Percentiles rank a stretch among this genome's conserved stretches.
These are phyloP conservation scores for Drosophila ambigua DNA, from an alignment of 1,140 invertebrate genomes.

Conservation along the genomic window DNA sequence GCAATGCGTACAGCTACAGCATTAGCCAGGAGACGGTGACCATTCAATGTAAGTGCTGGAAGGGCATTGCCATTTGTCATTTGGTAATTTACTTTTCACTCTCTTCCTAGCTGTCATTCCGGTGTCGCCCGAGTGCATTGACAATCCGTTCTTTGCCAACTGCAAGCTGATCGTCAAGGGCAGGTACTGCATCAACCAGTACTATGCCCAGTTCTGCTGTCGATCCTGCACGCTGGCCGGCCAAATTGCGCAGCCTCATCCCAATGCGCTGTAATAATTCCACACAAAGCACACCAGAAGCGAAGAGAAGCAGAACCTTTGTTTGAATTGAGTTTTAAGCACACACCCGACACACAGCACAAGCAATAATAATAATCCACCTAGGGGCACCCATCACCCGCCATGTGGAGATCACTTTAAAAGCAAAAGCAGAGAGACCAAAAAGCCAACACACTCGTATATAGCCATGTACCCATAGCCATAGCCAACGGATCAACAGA, in stretches of 20 bases:
- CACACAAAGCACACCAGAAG: slow-evolving; percentile 4
- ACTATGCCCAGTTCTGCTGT: slow-evolving; percentile 97
- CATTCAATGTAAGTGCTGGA: slow-evolving; percentile 87
- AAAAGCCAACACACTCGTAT: slow-evolving; percentile 36
- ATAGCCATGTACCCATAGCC: slow-evolving; percentile 21
- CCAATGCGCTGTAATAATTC: slow-evolving; percentile 78
- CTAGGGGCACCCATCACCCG: slow-evolving; percentile 3
- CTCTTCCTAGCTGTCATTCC: slow-evolving; percentile 86
- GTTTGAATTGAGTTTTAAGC: slow-evolving; percentile 65
- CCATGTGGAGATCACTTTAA: slow-evolving; percentile 7
- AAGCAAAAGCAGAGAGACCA: slow-evolving; percentile 57
- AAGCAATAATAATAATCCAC: slow-evolving; percentile 49
- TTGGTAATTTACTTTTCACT: neutral
- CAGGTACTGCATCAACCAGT: slow-evolving; percentile 92
- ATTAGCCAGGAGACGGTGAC: slow-evolving; percentile 87
- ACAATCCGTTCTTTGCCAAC: slow-evolving; percentile 95
- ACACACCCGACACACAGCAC: slow-evolving; percentile 16
- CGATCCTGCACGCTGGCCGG: slow-evolving; percentile 94
- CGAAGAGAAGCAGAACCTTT: slow-evolving; percentile 48
- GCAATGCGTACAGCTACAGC: slow-evolving; percentile 88
- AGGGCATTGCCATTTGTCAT: too few species aligned
- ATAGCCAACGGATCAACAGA: slow-evolving; percentile 59
- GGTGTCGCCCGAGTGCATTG: slow-evolving; percentile 91
- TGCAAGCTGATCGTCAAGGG: slow-evolving; percentile 93
- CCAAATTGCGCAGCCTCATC: slow-evolving; percentile 84